Percentiles rank a stretch among this genome's conserved stretches.
Conservation (phyloP, 2,797 vertebrate genomes). For the Cuniculus paca region DNA sequence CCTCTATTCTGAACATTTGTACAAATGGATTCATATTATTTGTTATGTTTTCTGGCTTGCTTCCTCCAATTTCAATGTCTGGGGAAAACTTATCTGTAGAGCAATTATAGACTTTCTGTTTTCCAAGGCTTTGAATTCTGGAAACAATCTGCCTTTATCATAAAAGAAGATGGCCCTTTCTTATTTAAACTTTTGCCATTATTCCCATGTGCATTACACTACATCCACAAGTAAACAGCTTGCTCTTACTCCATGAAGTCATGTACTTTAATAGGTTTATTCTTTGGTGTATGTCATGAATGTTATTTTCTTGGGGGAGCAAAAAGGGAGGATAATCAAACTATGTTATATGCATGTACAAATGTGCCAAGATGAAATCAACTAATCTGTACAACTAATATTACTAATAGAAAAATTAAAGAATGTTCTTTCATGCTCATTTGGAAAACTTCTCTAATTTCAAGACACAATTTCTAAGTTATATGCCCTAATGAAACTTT, state of each 20-base stretch:
- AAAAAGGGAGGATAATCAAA: neutral
- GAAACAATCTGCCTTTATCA: neutral
- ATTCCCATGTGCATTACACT: neutral
- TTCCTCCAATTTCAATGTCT: too few relatives aligned
- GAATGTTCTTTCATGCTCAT: neutral
- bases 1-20: neutral
- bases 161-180: neutral
- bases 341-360: neutral
- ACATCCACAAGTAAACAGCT: neutral
- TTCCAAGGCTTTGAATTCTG: neutral
- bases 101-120: neutral
- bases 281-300: neutral
- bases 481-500: neutral
- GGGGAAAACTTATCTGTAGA: neutral
- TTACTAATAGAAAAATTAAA: neutral
- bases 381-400: neutral
- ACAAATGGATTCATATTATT: neutral
- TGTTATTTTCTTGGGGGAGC: neutral
- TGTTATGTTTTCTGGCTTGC: neutral
- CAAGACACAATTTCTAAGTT: conserved; percentile 33
- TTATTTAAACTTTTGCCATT: conserved; percentile 2
- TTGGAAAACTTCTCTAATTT: conserved; percentile 4
- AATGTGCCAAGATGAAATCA: neutral
- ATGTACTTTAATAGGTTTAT: neutral
- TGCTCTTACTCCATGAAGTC: neutral